Evolutionary conservation across 2,888 invertebrate species (phyloP), one percentile per base, ranked within the genome.

Genomic region (Spilosoma lubricipeda): DNA sequence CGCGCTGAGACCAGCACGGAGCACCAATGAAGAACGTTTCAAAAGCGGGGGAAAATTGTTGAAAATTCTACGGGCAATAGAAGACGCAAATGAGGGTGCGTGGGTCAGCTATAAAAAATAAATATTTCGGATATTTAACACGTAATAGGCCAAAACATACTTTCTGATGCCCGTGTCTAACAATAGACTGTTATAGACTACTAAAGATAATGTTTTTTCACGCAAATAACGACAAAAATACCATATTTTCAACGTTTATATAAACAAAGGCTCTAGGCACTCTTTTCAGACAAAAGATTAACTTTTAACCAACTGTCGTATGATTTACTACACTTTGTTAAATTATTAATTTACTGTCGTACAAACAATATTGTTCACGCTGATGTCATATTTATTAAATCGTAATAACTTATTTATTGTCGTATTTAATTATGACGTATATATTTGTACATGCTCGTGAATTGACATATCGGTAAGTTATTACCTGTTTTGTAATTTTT

Each of bases 321-420:
- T 67, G 30, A 67, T 48, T 67, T 48, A 67, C 67, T 20, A 45
- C 67, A 45, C 45, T 48, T 11, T 9, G 2, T 30, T 30, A 30
- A 63, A 63, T 63, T 18, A 67, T 27, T 27, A 30, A 27, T 45
- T 15, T 45, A 9, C 23, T 30, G 30, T 48, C 45, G 45, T 67
- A 48, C 11, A 27, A 23, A 67, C 30, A 8, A 48, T 48, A 45
- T 67, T 67, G 27, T 67, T 45, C 45, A 27, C 20, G 20, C 30
- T 48, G 23, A 67, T 48, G 67, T 67, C 67, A 48, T 48, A 30
- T 48, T 67, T 18, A 67, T 48, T 67, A 67, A 69, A 27, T 27
- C 36, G 36, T 69, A 56, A 69, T 69, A n/a, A 59, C 27, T 56
- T 39, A 69, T 36, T 69, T 39, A 69, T 18, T 39, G 56, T 39